phyloP scores from a whole-genome alignment of 1,140 invertebrate species.

The Psix sp. region DNA sequence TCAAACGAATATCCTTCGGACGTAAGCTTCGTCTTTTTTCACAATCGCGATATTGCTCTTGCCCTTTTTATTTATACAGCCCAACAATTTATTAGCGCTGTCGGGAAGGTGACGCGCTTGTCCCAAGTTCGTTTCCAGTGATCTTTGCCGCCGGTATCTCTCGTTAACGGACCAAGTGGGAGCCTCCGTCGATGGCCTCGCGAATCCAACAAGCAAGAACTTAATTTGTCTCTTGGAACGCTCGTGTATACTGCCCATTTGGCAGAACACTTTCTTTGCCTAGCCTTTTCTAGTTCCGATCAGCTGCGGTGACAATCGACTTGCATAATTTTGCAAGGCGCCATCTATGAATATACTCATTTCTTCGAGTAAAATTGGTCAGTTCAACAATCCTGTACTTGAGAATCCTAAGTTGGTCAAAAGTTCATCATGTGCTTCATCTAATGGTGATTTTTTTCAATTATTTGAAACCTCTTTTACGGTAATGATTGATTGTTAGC shows the following conservation, averaged over 20 bases:
- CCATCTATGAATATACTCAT: too few species aligned
- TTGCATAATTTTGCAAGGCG: too few species aligned
- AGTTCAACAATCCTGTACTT: too few species aligned
- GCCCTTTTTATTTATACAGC: constrained; percentile 38
- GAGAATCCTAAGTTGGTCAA: too few species aligned
- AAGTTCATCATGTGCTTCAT: too few species aligned
- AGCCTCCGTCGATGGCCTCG: constrained; percentile 63
- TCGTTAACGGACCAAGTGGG: constrained; percentile 65
- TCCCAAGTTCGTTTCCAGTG: constrained; percentile 56
- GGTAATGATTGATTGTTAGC: too few species aligned
- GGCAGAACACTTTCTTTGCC: constrained; percentile 56
- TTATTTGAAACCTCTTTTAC: too few species aligned
- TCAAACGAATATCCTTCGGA: constrained; percentile 32
- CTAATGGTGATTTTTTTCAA: too few species aligned
- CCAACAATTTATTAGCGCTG: constrained; percentile 59
- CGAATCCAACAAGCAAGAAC: constrained; percentile 67
- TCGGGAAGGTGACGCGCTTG: constrained; percentile 63
- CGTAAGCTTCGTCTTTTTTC: constrained; percentile 28
- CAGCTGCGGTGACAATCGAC: too few species aligned
- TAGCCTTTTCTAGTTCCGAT: constrained; percentile 52
- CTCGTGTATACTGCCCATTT: constrained; percentile 66
- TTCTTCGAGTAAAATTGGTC: too few species aligned
- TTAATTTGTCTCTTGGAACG: constrained; percentile 73
- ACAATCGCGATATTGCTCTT: constrained; percentile 8
- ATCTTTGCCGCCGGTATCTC: constrained; percentile 66